phyloP scores from a whole-genome alignment of 2,888 invertebrate species.

The Charanyca ferruginea region DNA sequence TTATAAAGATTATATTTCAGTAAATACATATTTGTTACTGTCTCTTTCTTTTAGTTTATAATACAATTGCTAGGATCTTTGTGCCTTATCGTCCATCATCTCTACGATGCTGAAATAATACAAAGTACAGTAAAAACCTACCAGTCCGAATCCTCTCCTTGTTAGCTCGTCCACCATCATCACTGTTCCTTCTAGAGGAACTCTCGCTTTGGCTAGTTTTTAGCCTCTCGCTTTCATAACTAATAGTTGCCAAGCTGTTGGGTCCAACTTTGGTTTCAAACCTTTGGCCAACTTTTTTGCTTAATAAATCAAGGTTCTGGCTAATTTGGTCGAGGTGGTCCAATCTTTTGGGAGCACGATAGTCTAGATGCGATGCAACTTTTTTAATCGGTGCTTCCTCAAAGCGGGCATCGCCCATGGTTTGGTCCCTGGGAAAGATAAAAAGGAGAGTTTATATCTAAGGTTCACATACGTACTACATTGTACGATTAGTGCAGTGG shows the following conservation, averaged over 20 bases:
- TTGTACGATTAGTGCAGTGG: too few relatives aligned
- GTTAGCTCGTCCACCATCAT: slow-evolving; percentile 78
- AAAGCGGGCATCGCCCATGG: slow-evolving; percentile 79
- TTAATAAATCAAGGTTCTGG: slow-evolving; percentile 59
- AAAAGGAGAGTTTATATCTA: not conserved
- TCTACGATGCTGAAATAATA: too few relatives aligned
- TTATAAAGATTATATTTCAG: too few relatives aligned
- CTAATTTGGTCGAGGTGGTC: slow-evolving; percentile 66
- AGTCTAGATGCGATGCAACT: slow-evolving; percentile 63
- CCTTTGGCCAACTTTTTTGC: slow-evolving; percentile 66
- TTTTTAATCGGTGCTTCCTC: slow-evolving; percentile 77
- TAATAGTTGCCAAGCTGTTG: slow-evolving; percentile 76
- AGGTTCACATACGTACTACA: too few relatives aligned
- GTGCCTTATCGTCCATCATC: too few relatives aligned
- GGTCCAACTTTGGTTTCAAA: slow-evolving; percentile 56
- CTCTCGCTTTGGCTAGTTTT: slow-evolving; percentile 80
- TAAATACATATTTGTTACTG: too few relatives aligned
- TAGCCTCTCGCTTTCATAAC: slow-evolving; percentile 82
- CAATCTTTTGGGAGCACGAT: slow-evolving; percentile 69
- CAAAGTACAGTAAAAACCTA: slow-evolving; percentile 50
- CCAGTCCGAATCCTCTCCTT: slow-evolving; percentile 78
- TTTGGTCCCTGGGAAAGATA: slow-evolving; percentile 67
- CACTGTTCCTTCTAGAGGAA: slow-evolving; percentile 86
- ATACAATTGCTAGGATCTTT: too few relatives aligned
- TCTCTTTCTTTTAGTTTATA: too few relatives aligned